Evolutionary conservation across 2,113 vertebrate genomes (phyloP).

Genomic region (Irena cyanogastra): DNA sequence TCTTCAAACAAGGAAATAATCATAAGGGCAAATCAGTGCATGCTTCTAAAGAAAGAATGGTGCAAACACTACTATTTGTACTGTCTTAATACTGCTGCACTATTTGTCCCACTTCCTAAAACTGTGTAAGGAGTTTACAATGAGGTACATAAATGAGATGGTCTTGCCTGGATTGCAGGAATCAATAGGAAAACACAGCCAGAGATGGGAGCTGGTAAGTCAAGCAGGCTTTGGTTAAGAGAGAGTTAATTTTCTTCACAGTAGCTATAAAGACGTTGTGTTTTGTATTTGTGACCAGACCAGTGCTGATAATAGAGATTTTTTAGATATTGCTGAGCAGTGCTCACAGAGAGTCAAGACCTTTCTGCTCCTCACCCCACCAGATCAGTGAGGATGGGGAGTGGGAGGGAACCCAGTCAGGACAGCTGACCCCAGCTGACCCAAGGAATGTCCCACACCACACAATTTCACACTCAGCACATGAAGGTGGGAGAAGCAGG

Average conservation of each 20-base stretch:
- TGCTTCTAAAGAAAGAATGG: not conserved
- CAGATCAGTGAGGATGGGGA: fast-evolving
- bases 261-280: not conserved
- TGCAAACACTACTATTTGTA: not conserved
- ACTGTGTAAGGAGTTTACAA: not conserved
- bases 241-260: not conserved
- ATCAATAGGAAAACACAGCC: not conserved
- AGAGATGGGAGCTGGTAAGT: not conserved
- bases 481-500: not conserved
- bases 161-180: not conserved
- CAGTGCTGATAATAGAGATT: not conserved
- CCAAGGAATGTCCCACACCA: not conserved
- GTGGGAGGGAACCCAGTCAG: not conserved
- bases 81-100: not conserved
- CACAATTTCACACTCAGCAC: not conserved
- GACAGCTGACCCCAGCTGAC: not conserved
- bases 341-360: no score
- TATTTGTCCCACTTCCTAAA: not conserved
- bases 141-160: not conserved
- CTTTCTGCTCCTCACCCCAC: not conserved
- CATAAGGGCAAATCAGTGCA: not conserved
- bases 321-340: not conserved
- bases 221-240: not conserved
- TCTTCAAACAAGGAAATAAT: not conserved
- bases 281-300: not conserved